These are phyloP conservation scores for Amphipoea lucens DNA, from an alignment of 2,888 invertebrate species.

Conservation along the genomic window DNA sequence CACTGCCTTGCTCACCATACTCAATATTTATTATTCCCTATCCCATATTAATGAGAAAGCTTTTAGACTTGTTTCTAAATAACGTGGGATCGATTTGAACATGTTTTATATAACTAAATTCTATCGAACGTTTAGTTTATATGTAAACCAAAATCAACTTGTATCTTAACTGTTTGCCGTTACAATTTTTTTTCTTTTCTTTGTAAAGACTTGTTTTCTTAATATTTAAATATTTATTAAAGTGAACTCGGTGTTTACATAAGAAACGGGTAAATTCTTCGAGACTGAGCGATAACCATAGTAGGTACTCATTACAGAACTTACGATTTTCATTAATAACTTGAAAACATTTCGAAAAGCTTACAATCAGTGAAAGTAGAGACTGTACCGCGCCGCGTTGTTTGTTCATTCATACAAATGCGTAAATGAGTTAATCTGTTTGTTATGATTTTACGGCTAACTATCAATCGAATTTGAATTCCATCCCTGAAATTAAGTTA, in stretches of 20 bases:
- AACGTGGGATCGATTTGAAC: conserved; percentile 58
- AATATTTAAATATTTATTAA: conserved; percentile 63
- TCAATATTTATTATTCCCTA: conserved; percentile 80
- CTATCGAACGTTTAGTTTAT: conserved; percentile 64
- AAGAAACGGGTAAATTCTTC: conserved; percentile 48
- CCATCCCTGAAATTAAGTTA: not conserved
- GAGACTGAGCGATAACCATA: conserved; percentile 27
- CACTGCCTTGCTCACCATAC: conserved; percentile 69
- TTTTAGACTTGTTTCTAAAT: conserved; percentile 76
- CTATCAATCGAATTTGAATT: conserved; percentile 14
- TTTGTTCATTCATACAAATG: conserved; percentile 12
- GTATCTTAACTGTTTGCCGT: conserved; percentile 68
- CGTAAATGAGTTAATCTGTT: conserved; percentile 5
- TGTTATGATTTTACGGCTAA: conserved; percentile 7
- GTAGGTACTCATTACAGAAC: conserved; percentile 29
- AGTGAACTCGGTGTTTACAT: conserved; percentile 52
- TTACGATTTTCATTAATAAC: conserved; percentile 40
- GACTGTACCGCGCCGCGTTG: not conserved
- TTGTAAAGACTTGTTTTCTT: conserved; percentile 65
- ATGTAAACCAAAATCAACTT: conserved; percentile 69
- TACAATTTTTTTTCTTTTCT: conserved; percentile 56
- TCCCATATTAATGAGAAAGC: conserved; percentile 79
- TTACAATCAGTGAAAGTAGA: conserved; percentile 14
- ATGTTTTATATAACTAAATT: conserved; percentile 65
- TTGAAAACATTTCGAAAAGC: conserved; percentile 19